A percentile compares a stretch with the other conserved stretches of the same genome.
These are phyloP conservation scores for Acyrthosiphon pisum DNA, from an alignment of 1,140 invertebrate genomes.

Conservation along the genomic window DNA sequence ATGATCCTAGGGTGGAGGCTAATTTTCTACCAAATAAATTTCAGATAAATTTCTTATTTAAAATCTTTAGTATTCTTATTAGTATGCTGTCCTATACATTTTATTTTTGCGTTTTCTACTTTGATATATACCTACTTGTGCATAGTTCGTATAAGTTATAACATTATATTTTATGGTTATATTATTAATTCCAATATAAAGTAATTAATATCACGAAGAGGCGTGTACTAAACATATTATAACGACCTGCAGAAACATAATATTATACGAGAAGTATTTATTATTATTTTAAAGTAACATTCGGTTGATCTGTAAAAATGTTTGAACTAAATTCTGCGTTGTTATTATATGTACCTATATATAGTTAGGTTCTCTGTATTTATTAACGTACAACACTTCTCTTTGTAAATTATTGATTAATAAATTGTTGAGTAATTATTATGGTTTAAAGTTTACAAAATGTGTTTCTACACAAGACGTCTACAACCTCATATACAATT, in stretches of 20 bases:
- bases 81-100: too few species aligned
- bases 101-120: too few species aligned
- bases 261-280: too few species aligned
- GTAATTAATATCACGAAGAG: background rate
- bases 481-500: background rate
- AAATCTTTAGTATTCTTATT: too few species aligned
- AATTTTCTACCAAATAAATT: too few species aligned
- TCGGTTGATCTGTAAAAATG: background rate
- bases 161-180: background rate
- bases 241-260: background rate
- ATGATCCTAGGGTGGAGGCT: too few species aligned
- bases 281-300: too few species aligned
- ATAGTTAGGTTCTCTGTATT: background rate
- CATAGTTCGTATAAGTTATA: too few species aligned
- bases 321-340: background rate
- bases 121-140: too few species aligned
- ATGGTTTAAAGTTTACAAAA: background rate
- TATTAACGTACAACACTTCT: too few species aligned
- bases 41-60: too few species aligned
- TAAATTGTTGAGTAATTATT: background rate
- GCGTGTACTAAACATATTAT: background rate
- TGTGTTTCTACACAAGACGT: background rate
- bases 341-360: background rate
- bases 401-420: background rate
- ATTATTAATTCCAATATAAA: background rate